phyloP scores from a whole-genome alignment of 2,113 vertebrate genomes.

The Syngnathus typhle region DNA sequence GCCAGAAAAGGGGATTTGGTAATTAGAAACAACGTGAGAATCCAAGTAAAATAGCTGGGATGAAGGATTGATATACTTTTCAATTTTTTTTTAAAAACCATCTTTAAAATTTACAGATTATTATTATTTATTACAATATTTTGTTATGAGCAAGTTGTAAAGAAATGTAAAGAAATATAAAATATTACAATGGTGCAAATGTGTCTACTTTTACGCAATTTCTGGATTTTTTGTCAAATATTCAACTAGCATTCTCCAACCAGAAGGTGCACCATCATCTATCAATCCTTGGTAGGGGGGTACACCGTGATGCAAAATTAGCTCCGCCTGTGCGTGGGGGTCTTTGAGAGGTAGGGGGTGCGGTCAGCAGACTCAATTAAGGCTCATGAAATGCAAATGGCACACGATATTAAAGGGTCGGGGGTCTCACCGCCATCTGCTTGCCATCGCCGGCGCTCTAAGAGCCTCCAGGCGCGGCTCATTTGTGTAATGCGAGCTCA shows the following conservation, averaged over 20 bases:
- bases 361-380: slow-evolving; percentile 80
- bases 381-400: slow-evolving; percentile 96
- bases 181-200: neutral
- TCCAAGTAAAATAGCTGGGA: neutral
- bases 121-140: too few relatives aligned
- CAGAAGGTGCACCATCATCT: slow-evolving; percentile 89
- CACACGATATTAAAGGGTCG: slow-evolving; percentile 64
- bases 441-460: slow-evolving; percentile 70
- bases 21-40: neutral
- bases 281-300: slow-evolving; percentile 72
- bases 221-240: neutral
- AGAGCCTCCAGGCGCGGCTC: slow-evolving; percentile 12
- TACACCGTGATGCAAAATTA: slow-evolving; percentile 53
- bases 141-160: too few relatives aligned
- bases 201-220: neutral
- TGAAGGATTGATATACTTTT: neutral
- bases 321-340: slow-evolving; percentile 53
- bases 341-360: slow-evolving; percentile 12
- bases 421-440: slow-evolving; percentile 84
- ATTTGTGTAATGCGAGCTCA: slow-evolving; percentile 36
- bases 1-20: neutral
- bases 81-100: too few relatives aligned
- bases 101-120: too few relatives aligned
- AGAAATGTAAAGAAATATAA: too few relatives aligned
- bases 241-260: slow-evolving; percentile 43